These are phyloP conservation scores for Lagenorhynchus albirostris DNA, from an alignment of 2,113 vertebrate genomes.

Conservation along the genomic window DNA sequence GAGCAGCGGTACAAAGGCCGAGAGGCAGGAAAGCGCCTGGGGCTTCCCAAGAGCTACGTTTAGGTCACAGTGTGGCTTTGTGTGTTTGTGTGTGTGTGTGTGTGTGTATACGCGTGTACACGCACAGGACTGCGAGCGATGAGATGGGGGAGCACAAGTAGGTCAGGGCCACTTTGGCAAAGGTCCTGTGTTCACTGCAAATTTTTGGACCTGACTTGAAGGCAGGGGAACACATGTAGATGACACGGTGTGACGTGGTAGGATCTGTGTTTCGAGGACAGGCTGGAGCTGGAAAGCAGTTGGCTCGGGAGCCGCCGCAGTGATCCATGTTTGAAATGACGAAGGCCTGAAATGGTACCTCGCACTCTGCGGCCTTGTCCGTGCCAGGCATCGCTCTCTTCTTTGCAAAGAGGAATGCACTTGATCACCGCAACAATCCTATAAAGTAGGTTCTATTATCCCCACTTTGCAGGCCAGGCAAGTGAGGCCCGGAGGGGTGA, in stretches of 20 bases:
- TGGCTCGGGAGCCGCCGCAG: background rate
- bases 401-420: background rate
- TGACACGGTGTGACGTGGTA: background rate
- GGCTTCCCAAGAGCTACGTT: background rate
- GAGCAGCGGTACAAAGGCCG: background rate
- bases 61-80: background rate
- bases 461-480: background rate
- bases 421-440: background rate
- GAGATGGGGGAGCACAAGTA: background rate
- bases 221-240: background rate
- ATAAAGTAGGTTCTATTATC: background rate
- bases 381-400: background rate
- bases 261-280: background rate
- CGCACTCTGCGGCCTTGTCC: rapidly evolving
- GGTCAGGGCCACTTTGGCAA: background rate
- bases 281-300: background rate
- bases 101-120: rapidly evolving
- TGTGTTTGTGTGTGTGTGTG: rapidly evolving
- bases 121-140: background rate
- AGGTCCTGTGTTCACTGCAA: background rate
- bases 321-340: too few relatives aligned
- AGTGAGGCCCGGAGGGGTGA: background rate
- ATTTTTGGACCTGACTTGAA: background rate
- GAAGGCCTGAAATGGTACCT: background rate
- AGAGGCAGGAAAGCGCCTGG: background rate